phyloP scores from a whole-genome alignment of 2,888 invertebrate genomes.

The Polyommatus icarus region DNA sequence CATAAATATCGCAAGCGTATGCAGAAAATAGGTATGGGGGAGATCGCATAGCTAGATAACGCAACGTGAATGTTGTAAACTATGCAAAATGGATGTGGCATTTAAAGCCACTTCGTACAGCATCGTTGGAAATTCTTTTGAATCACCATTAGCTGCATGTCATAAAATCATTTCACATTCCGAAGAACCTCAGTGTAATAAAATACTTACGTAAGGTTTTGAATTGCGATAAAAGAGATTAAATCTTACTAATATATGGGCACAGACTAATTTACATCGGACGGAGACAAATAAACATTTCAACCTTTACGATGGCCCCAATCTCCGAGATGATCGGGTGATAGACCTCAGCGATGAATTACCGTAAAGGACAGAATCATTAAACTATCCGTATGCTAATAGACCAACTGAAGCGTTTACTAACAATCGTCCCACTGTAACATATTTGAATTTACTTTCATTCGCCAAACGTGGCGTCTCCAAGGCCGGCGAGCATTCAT shows the following conservation, averaged over 20 bases:
- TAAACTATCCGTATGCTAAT: conserved; percentile 20
- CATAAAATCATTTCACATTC: neutral
- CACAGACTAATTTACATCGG: conserved; percentile 19
- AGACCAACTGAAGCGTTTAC: conserved; percentile 1
- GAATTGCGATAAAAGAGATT: conserved; percentile 19
- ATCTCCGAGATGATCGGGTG: conserved; percentile 22
- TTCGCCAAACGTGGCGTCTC: neutral
- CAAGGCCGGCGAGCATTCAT: neutral
- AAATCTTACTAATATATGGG: conserved; percentile 15
- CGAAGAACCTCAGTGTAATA: neutral
- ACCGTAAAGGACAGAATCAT: conserved; percentile 27
- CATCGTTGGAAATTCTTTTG: conserved; percentile 25
- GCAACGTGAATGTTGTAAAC: conserved; percentile 49
- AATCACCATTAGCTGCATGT: conserved; percentile 4
- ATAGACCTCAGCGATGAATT: conserved; percentile 18
- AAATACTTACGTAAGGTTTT: conserved; percentile 10
- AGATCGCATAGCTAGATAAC: conserved; percentile 62
- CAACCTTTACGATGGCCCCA: conserved; percentile 24
- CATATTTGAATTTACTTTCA: conserved; percentile 16
- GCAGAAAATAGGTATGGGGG: conserved; percentile 58
- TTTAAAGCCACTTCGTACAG: conserved; percentile 39
- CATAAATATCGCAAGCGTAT: conserved; percentile 51
- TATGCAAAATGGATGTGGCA: conserved; percentile 53
- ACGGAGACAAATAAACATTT: conserved; percentile 18
- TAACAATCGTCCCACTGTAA: conserved; percentile 8